phyloP scores from a whole-genome alignment of 2,888 invertebrate genomes.

The Thymelicus acteon region DNA sequence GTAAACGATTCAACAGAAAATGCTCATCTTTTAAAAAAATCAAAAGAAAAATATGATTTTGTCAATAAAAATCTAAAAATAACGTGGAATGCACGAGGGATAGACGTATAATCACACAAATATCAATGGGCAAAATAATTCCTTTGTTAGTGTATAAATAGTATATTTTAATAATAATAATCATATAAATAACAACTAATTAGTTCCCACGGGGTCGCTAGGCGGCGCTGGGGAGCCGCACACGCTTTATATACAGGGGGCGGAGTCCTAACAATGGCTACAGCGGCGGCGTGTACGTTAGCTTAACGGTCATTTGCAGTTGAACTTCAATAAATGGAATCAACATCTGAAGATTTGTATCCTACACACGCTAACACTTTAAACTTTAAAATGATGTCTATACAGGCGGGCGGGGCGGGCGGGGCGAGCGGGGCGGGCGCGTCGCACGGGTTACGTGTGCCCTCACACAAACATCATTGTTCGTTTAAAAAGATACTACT shows the following conservation, averaged over 20 bases:
- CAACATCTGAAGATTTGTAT: constrained; percentile 19
- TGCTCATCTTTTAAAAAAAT: constrained; percentile 44
- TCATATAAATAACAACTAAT: constrained; percentile 65
- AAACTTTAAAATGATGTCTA: constrained; percentile 29
- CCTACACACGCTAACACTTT: constrained; percentile 39
- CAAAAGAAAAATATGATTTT: constrained; percentile 45
- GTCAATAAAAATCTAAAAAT: constrained; percentile 58
- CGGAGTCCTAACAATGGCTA: constrained; percentile 6
- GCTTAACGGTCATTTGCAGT: constrained; percentile 40
- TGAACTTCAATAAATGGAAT: constrained; percentile 29
- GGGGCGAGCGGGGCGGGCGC: no score
- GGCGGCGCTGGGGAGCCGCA: constrained; percentile 42
- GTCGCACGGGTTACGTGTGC: no score
- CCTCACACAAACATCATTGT: no score
- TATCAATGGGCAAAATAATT: constrained; percentile 61
- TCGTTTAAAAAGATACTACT: no score
- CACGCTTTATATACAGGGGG: constrained; percentile 52
- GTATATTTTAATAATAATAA: constrained; percentile 54
- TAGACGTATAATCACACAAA: constrained; percentile 57
- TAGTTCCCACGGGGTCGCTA: constrained; percentile 39
- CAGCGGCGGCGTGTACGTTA: constrained; percentile 14
- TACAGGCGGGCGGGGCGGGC: constrained; percentile 11
- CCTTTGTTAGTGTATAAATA: constrained; percentile 67
- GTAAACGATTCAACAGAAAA: constrained; percentile 42
- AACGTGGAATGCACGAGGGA: constrained; percentile 80